Conservation (phyloP, 2,797 vertebrate genomes). For the Bufotes viridis region DNA sequence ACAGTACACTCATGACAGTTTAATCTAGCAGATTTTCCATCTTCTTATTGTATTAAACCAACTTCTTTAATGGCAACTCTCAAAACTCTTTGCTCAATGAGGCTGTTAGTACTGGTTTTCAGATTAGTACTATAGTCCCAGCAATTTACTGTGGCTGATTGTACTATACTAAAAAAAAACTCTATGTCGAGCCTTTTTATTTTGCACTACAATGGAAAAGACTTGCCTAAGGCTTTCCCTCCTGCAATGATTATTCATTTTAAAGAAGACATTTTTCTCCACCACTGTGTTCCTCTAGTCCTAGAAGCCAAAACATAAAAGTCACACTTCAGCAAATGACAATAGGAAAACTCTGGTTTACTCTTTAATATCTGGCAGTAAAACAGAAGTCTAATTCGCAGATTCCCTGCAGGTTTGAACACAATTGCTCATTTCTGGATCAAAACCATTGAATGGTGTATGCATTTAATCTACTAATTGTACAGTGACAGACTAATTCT, state of each 20-base stretch:
- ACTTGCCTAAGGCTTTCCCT: slow-evolving; percentile 50
- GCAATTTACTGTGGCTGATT: slow-evolving; percentile 40
- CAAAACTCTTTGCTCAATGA: slow-evolving; percentile 29
- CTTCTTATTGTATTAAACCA: slow-evolving; percentile 1
- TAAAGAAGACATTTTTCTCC: slow-evolving; percentile 53
- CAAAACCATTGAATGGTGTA: not conserved
- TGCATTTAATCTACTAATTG: not conserved
- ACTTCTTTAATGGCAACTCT: not conserved
- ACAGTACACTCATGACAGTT: not conserved
- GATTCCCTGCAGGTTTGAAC: slow-evolving; percentile 41
- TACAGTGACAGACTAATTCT: not conserved
- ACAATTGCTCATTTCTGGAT: slow-evolving; percentile 47
- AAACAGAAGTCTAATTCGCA: slow-evolving; percentile 50
- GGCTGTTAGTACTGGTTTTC: slow-evolving; percentile 29
- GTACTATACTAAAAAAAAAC: slow-evolving; percentile 33
- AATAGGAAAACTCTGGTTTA: slow-evolving; percentile 41
- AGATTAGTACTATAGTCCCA: slow-evolving; percentile 29
- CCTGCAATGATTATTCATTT: slow-evolving; percentile 43
- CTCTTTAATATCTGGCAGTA: slow-evolving; percentile 45
- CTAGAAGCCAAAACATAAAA: slow-evolving; percentile 54
- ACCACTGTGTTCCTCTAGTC: slow-evolving; percentile 37
- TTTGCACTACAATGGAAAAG: slow-evolving; percentile 47
- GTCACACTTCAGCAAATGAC: slow-evolving; percentile 55
- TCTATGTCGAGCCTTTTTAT: slow-evolving; percentile 48
- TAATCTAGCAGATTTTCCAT: not conserved